Evolutionary conservation across 2,888 invertebrate species (phyloP), one percentile per base, ranked within the genome.

Genomic region (Oscheius sp.): DNA sequence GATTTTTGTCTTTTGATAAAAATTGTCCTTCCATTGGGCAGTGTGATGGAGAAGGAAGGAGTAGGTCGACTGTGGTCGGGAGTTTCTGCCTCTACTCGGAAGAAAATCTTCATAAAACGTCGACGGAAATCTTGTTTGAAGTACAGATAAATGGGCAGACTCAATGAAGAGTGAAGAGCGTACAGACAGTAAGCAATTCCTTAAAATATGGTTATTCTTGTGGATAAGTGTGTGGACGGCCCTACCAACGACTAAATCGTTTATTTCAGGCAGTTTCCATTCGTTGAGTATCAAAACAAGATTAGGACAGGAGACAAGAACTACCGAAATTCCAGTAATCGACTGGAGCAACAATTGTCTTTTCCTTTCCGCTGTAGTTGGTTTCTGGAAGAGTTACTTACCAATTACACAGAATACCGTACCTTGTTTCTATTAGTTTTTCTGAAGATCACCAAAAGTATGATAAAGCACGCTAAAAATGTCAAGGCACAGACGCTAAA

Each of bases 241-340:
- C 74, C 75, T 29, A 81, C 79, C 81, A 45, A 81, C 81, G 43
- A 80, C 64, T 1, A 81, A 69, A 18, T 75, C 78, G 64, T 77
- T 73, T 23, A 79, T 76, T 2, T 72, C 56, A 3, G 76, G 64
- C 1, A 66, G 18, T n/a, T 80, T 58, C 79, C 79, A 81, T 55
- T 80, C 76, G 59, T 81, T 78, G 45, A 76, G 64, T 41, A 81
- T 77, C 2, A 81, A 73, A n/a, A 80, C 72, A 49, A 76, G 61
- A 59, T 81, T 81, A 13, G 81, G 81, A 58, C 78, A 72, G 35
- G 78, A 76, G 43, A 81, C 79, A 71, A 81, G 74, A 9, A 81
- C 61, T 0, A 81, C 81, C 43, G 73, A 78, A 27, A 76, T 72
- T 18, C 77, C 77, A 35, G 77, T 78, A 18, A 81, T 61, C 27